Evolutionary conservation across 2,797 vertebrate genomes (phyloP).

Genomic region (Zonotrichia albicollis): DNA sequence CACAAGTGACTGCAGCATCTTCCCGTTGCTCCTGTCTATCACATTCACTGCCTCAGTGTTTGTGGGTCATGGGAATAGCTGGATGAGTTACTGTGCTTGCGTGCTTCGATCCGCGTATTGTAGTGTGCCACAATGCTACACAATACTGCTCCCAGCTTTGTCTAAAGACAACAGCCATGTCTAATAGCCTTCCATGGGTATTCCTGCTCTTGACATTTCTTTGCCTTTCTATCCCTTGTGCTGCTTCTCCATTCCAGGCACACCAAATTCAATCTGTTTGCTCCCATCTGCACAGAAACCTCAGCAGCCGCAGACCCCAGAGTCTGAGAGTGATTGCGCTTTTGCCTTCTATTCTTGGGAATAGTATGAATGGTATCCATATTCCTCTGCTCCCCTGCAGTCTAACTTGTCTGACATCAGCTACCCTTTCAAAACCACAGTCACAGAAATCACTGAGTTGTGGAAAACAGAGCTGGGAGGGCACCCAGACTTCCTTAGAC

Average conservation of each 20-base stretch:
- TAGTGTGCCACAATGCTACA: neutral
- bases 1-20: neutral
- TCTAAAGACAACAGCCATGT: neutral
- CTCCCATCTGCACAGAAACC: neutral
- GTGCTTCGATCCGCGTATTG: neutral
- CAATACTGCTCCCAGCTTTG: neutral
- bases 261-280: neutral
- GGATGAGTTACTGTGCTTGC: neutral
- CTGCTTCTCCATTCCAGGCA: neutral
- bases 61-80: neutral
- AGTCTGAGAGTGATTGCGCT: neutral
- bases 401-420: conserved; percentile 20
- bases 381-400: conserved; percentile 10
- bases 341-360: conserved; percentile 54
- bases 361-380: conserved; percentile 4
- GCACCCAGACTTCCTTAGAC: neutral
- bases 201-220: neutral
- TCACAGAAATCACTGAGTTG: neutral
- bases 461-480: neutral
- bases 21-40: neutral
- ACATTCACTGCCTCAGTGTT: neutral
- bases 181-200: neutral
- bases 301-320: neutral
- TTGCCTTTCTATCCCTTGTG: neutral
- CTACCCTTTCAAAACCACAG: conserved; percentile 19